Evolutionary conservation across 2,113 vertebrate genomes (phyloP).

Genomic region (Scytalopus superciliaris): DNA sequence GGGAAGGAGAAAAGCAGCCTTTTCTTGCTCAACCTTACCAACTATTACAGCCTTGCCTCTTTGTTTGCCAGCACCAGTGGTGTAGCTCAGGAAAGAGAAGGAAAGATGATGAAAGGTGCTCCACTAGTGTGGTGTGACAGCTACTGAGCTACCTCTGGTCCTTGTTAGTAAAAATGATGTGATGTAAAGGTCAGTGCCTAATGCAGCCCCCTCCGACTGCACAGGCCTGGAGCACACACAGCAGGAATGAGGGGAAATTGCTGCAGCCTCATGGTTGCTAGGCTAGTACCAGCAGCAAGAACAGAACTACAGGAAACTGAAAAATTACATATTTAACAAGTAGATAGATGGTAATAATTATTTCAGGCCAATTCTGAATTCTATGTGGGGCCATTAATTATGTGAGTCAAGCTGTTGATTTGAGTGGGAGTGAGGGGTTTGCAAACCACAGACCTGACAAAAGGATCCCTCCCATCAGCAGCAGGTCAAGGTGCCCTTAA

Average conservation of each 20-base stretch:
- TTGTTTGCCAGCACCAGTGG: no score
- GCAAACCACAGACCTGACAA: neutral
- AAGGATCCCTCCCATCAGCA: neutral
- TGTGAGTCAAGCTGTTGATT: neutral
- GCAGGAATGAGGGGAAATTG: neutral
- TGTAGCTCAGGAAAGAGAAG: no score
- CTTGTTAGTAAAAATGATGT: neutral
- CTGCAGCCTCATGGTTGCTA: neutral
- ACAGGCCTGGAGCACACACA: neutral
- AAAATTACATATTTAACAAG: neutral
- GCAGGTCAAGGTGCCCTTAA: neutral
- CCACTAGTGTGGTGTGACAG: no score
- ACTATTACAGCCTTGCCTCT: no score
- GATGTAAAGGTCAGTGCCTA: neutral
- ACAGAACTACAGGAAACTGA: neutral
- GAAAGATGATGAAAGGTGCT: no score
- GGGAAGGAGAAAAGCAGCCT: no score
- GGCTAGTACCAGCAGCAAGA: neutral
- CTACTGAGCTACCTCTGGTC: no score
- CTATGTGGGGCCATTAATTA: neutral
- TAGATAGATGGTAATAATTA: neutral
- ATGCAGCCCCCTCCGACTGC: neutral
- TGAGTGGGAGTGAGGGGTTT: neutral
- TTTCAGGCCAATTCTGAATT: neutral
- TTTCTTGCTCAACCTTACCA: no score